These are phyloP conservation scores for Beris chalybata DNA, from an alignment of 2,888 invertebrate species.

Conservation along the genomic window DNA sequence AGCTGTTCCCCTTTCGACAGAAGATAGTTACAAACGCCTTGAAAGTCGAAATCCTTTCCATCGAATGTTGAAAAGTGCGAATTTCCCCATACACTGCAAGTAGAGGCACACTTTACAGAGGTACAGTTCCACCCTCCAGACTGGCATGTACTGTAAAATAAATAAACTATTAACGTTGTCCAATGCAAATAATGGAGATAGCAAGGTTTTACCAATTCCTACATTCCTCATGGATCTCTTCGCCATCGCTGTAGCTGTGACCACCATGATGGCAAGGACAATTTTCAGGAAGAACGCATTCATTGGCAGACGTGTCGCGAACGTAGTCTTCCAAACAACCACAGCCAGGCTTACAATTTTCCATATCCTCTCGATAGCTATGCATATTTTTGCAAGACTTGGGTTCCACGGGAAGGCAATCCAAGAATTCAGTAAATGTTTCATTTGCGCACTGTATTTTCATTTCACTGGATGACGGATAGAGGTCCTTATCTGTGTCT, in stretches of 20 bases:
- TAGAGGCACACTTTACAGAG: constrained; percentile 70
- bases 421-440: constrained; percentile 73
- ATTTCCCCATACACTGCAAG: constrained; percentile 87
- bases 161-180: constrained; percentile 4
- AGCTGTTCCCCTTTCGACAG: constrained; percentile 72
- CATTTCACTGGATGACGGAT: constrained; percentile 67
- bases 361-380: constrained; percentile 59
- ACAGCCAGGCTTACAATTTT: constrained; percentile 77
- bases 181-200: background rate
- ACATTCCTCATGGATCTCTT: constrained; percentile 77
- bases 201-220: constrained; percentile 69
- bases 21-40: constrained; percentile 86
- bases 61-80: constrained; percentile 89
- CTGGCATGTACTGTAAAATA: constrained; percentile 64
- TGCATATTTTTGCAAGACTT: constrained; percentile 88
- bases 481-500: constrained; percentile 63
- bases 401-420: constrained; percentile 75
- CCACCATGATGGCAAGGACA: constrained; percentile 93
- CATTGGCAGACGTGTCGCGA: constrained; percentile 64
- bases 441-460: constrained; percentile 66
- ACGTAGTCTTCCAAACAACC: constrained; percentile 76
- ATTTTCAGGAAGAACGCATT: constrained; percentile 68
- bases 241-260: constrained; percentile 75
- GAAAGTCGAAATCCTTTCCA: constrained; percentile 79
- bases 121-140: constrained; percentile 81